Base-by-base conservation (phyloP, 1,140 invertebrate species). In the Fopius arisanus region DNA sequence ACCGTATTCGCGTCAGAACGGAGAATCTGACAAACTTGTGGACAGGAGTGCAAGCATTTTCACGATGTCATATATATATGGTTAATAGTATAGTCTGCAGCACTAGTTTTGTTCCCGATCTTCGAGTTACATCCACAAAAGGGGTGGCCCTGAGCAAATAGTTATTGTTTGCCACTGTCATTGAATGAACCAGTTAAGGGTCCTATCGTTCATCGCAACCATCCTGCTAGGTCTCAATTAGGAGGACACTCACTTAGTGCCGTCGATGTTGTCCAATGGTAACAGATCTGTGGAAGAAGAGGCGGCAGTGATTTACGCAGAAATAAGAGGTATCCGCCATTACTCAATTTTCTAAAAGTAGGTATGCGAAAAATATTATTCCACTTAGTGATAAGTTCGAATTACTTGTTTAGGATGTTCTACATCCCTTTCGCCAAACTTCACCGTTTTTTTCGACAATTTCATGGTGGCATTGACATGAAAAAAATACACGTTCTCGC, bases 101-200 rank as follows among this genome's bases (percentile, higher is more conserved):
- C 74, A 71, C 73, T 72, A 70, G 78, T 75, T 77, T 78, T 70
- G 69, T 51, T 41, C 43, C 23, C 26, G 75, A 74, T 76, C 75
- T 74, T 80, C 77, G 71, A 73, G 31, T 78, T 86, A 75, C 72
- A 81, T 82, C 86, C 86, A 87, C 80, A 86, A 80, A 84, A 82
- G 79, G 85, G 86, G 85, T 85, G 83, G 81, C 83, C 82, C 83
- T 83, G 76, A 80, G 79, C 79, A 86, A 87, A 87, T 83, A 86
- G 78, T 86, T 85, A 84, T 87, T 86, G 84, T 87, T 84, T 82
- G 82, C 77, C 66, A 78, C 75, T 74, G 72, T 31, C 21, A 23
- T 62, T 62, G 21, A 23, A 62, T 1, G 26, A 26, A 14, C 21
- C 26, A 62, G 73, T 62, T 73, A 78, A 77, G 75, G 68, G 73